Evolutionary conservation across 2,797 vertebrate genomes (phyloP).

Genomic region (Molossus alvarezi): DNA sequence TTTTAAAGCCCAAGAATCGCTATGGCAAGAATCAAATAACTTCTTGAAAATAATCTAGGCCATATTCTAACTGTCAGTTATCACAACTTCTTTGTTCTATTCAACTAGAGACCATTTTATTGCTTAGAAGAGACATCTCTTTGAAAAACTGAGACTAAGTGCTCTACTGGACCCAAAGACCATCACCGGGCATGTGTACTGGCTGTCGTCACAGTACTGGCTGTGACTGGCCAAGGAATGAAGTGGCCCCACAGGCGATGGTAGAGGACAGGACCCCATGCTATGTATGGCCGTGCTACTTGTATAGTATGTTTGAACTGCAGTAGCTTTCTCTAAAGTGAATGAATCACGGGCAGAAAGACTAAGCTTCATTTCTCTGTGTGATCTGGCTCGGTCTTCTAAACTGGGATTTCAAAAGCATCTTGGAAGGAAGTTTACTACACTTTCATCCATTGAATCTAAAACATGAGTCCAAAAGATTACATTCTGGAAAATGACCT

Average conservation of each 20-base stretch:
- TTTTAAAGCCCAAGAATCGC: neutral
- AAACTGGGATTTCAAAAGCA: slow-evolving; percentile 7
- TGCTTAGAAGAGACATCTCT: neutral
- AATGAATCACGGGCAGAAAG: neutral
- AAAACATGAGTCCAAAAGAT: slow-evolving; percentile 13
- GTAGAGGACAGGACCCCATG: neutral
- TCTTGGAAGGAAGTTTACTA: slow-evolving; percentile 44
- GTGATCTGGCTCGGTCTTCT: neutral
- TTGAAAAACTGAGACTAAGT: slow-evolving; percentile 2
- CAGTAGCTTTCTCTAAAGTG: neutral
- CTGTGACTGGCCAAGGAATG: neutral
- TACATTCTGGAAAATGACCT: slow-evolving; percentile 2
- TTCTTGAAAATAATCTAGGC: neutral
- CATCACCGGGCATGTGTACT: neutral
- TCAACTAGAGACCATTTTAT: slow-evolving; percentile 34
- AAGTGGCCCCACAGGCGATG: neutral
- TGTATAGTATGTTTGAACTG: neutral
- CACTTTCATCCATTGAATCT: neutral
- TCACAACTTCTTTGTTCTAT: slow-evolving; percentile 9
- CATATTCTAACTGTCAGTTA: neutral
- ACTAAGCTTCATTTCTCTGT: neutral
- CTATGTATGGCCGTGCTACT: neutral
- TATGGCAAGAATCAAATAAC: slow-evolving; percentile 24
- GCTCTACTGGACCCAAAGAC: neutral
- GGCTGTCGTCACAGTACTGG: neutral